A percentile compares a stretch with the other conserved stretches of the same genome.
phyloP scores from a whole-genome alignment of 2,888 invertebrate species.

The Ligdia adustata region DNA sequence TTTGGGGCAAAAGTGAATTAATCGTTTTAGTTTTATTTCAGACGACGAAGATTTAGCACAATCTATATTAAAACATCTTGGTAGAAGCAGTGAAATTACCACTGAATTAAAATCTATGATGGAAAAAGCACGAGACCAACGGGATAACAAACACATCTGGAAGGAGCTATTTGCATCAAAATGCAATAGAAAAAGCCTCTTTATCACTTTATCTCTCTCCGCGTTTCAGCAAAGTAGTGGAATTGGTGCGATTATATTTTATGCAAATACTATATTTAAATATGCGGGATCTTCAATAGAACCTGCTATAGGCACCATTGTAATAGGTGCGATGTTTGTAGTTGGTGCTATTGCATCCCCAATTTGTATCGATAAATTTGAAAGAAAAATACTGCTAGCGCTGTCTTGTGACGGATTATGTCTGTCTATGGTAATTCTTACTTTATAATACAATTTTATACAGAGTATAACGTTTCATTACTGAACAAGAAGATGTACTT shows the following conservation, averaged over 20 bases:
- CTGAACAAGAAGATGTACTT: too few species aligned
- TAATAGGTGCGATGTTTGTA: slow-evolving; percentile 41
- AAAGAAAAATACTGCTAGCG: slow-evolving; percentile 48
- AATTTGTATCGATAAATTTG: slow-evolving; percentile 49
- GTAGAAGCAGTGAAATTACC: slow-evolving; percentile 18
- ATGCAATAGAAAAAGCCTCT: slow-evolving; percentile 47
- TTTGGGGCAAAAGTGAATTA: too few species aligned
- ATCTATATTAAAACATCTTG: slow-evolving; percentile 13
- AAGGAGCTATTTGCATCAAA: slow-evolving; percentile 33
- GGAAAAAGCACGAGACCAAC: slow-evolving; percentile 9
- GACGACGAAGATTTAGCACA: not conserved
- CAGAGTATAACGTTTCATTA: too few species aligned
- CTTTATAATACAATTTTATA: too few species aligned
- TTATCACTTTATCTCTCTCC: slow-evolving; percentile 29
- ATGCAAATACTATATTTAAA: slow-evolving; percentile 51
- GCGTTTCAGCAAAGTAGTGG: slow-evolving; percentile 49
- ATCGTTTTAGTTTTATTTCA: too few species aligned
- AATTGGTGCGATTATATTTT: slow-evolving; percentile 38
- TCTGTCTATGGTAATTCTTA: not conserved
- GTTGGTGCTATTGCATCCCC: slow-evolving; percentile 47
- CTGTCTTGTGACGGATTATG: slow-evolving; percentile 40
- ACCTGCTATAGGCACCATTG: slow-evolving; percentile 52
- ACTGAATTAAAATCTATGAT: slow-evolving; percentile 26
- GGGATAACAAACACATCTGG: slow-evolving; percentile 15
- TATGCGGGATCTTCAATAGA: slow-evolving; percentile 47